Conservation (phyloP, 1,140 invertebrate species). For the Liolophura sinensis region DNA sequence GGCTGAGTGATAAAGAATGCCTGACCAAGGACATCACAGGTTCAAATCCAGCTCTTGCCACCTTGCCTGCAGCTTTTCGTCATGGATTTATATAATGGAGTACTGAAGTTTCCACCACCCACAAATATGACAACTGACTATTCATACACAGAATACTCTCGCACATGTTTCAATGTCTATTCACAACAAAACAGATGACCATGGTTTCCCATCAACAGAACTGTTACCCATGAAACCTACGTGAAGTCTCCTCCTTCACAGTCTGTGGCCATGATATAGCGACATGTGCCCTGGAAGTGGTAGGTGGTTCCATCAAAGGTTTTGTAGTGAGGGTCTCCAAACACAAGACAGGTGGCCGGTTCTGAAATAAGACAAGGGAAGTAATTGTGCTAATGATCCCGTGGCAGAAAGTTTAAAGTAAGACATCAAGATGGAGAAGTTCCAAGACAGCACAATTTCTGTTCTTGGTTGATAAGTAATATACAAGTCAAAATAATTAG, state of each 20-base stretch:
- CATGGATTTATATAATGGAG: too few relatives aligned
- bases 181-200: constrained; percentile 7
- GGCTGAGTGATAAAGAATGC: too few relatives aligned
- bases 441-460: too few relatives aligned
- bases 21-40: too few relatives aligned
- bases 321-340: constrained; percentile 90
- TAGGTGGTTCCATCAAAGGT: constrained; percentile 92
- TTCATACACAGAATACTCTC: background rate
- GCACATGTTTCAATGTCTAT: background rate
- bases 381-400: too few relatives aligned
- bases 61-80: too few relatives aligned
- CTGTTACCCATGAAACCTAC: constrained; percentile 20
- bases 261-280: constrained; percentile 83
- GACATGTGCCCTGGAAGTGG: constrained; percentile 85
- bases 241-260: constrained; percentile 69
- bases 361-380: constrained; percentile 58
- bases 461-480: too few relatives aligned
- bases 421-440: too few relatives aligned
- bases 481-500: too few relatives aligned
- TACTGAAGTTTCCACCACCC: too few relatives aligned
- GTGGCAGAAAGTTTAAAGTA: too few relatives aligned
- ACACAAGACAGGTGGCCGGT: constrained; percentile 87
- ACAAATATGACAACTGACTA: background rate
- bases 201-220: background rate
- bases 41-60: too few relatives aligned